A percentile compares a stretch with the other conserved stretches of the same genome.
Conservation (phyloP, 2,797 vertebrate genomes). For the Crypturellus tataupa region DNA sequence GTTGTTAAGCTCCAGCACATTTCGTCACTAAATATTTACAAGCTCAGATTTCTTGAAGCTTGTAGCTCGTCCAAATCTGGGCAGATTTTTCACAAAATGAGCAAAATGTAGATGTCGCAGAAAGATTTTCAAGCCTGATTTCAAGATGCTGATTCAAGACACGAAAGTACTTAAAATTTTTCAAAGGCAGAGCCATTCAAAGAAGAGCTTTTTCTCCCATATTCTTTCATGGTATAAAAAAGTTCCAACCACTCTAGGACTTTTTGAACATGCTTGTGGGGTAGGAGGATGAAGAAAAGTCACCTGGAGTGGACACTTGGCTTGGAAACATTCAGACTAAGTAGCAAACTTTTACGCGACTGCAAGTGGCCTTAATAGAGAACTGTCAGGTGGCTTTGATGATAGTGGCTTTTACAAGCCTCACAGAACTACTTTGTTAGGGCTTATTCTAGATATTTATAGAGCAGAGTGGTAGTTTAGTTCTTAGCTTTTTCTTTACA, state of each 20-base stretch:
- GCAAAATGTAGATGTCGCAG: not conserved
- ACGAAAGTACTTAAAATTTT: not conserved
- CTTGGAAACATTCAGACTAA: not conserved
- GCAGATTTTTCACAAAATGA: not conserved
- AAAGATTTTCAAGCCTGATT: not conserved
- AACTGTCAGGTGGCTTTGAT: not conserved
- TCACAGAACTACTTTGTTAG: not conserved
- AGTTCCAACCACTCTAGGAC: not conserved
- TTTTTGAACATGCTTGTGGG: not conserved
- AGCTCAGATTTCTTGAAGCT: not conserved
- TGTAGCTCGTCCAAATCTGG: not conserved
- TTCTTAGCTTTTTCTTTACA: not conserved
- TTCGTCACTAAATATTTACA: not conserved
- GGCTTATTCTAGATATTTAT: not conserved
- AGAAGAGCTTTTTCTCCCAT: not conserved
- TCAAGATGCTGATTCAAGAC: not conserved
- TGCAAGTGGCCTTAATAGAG: not conserved
- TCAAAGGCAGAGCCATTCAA: not conserved
- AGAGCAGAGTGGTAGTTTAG: not conserved
- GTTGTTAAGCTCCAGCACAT: not conserved
- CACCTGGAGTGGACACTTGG: not conserved
- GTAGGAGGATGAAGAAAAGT: not conserved
- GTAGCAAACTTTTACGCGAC: not conserved
- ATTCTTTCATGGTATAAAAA: not conserved
- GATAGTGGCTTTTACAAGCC: not conserved